Base-by-base conservation (phyloP, 2,797 vertebrate species). In the Oryzias sinensis region DNA sequence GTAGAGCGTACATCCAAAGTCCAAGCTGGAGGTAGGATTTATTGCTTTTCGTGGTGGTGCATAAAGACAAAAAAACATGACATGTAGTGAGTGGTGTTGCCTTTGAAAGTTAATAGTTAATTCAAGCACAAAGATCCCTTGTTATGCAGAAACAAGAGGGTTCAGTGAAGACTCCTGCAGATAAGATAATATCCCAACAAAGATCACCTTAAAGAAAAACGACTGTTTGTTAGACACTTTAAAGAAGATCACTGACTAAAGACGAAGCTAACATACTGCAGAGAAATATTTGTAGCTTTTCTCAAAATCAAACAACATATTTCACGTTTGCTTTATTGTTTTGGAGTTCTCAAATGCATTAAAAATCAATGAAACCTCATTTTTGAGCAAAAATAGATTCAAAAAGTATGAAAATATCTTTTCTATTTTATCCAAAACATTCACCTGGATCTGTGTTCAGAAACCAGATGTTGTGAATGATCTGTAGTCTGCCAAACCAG, bases 401-500 rank as follows among this genome's bases (percentile, higher is more conserved):
- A 37, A 37, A 37, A 3, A 11, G 33, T 37, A 13, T 3, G 2
- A 22, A 22, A 22, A 22, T 22, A 22, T 2, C 20, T 22, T 22
- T 2, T 22, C 20, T 22, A 22, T 22, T 22, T 22, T 22, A 22
- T 22, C 20, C 48, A 15, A 29, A 72, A 6, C 42, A 63, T 29
- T 1, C 61, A 53, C 40, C 47, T 53, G 45, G 29, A 9, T n/a
- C 22, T 7, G 51, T 5, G 14, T 71, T 42, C 66, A 63, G 69
- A 70, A 64, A 37, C 14, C 15, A 44, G 46, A 71, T 48, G 22
- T 62, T 59, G 77, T 49, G 44, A 57, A 14, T 48, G 51, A 49
- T 58, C 58, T 47, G 16, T 17, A 47, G 55, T 53, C 60, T 59
- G 48, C 53, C 51, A 59, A 65, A 80, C 50, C 82, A 86, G 72